Base-by-base conservation (phyloP, 2,113 vertebrate genomes). In the Cephalopterus ornatus region DNA sequence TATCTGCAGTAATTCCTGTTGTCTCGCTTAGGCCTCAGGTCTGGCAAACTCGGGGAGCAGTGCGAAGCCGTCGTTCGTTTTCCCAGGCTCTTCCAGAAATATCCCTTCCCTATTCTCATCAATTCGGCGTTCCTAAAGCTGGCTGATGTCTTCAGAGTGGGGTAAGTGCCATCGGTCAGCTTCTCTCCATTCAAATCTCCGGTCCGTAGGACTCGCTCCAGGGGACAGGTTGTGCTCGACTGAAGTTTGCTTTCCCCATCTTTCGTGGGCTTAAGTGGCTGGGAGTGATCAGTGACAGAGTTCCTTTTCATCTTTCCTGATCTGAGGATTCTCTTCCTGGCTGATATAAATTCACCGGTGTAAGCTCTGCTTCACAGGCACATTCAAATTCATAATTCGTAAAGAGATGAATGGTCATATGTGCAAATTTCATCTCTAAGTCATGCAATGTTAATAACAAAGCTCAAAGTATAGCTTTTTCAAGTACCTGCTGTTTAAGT, bases 61-160 rank as follows among this genome's bases (percentile, higher is more conserved):
- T 99, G 99, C 91, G 99, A 99, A 93, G 99, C 99, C 8, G 99
- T 99, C 62, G 99, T 99, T 46, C 99, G 99, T 50, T 99, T 99
- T 89, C 99, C 99, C 27, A 99, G 99, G 95, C 99, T 99, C 42
- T 99, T 99, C 94, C 99, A 99, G 97, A 99, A 99, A 68, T 99
- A 99, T 67, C 99, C 99, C 1, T 99, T 99, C 65, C 99, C 99
- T 13, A 99, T 99, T 95, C 99, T 99, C 82, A 99, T 99, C 92
- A 99, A 99, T 76, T 99, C 99, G 12, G 99, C 99, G 0, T 99
- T 99, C 92, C 98, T 99, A 0, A 99, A 99, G 95, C 97, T 99
- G 7, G 99, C 99, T 26, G 99, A 99, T 80, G 99, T 99, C 52
- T 99, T 99, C 97, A 98, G 99, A 94, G 99, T 99, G 28, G 99